Base-by-base conservation (phyloP, 1,140 invertebrate genomes). In the Platyscapa corneri region DNA sequence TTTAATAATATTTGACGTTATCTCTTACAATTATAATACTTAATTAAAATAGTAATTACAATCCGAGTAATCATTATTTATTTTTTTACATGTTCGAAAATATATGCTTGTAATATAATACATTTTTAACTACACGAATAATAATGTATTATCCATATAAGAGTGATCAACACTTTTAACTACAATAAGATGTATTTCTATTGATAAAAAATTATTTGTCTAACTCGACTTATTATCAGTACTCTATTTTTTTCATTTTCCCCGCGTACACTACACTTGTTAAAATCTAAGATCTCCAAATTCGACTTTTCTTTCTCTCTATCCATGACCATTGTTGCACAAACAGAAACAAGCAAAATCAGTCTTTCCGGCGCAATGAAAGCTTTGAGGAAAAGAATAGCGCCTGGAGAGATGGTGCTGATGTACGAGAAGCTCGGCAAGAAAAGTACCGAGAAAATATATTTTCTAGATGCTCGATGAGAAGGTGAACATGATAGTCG, bases 381-480 rank as follows among this genome's bases (percentile, higher is more conserved):
- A 80, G 32, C 84, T 85, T 85, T 85, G n/a, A 23, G 53, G 56
- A 85, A 81, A 81, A 81, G 42, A 30, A 64, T 30, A 6, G 46
- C 83, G 75, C 56, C 70, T 37, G 83, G 34, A 39, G 67, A 64
- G 32, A 27, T 53, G 53, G 23, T 42, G 12, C 37, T 30, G 70
- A n/a, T 49, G 18, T 20, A 49, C 32, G 42, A 34, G 32, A 74
- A 12, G 16, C 42, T 42, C 60, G 34, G 7, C 32, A 14, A 76
- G 42, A 76, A 49, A 76, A 76, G 75, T 76, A 53, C 46, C 75
- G n/a, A 49, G 75, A 49, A 53, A 78, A 78, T 60, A 34, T 78
- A 87, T 92, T 94, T 95, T 95, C 90, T 96, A 96, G 96, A 95
- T 96, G 94, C 94, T 97, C 93, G 96, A 96, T 94, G 93, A 95